Evolutionary conservation across 2,888 invertebrate genomes (phyloP), one percentile per base, ranked within the genome.

Genomic region (Lochmaea capreae): DNA sequence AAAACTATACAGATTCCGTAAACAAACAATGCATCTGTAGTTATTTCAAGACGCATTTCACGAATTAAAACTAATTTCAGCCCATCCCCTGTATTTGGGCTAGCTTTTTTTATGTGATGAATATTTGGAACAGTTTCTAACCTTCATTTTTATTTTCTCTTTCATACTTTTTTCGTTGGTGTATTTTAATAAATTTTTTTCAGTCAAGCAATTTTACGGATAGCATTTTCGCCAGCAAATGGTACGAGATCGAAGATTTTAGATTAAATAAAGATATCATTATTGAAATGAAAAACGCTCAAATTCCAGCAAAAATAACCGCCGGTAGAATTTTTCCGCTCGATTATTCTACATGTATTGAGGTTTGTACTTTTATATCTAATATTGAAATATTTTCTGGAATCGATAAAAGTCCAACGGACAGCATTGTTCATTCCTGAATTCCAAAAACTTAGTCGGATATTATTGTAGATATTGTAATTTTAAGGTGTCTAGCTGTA

Each of bases 251-350:
- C 26, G 52, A 67, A 16, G 43, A 26, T 54, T 18, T 67, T 9
- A 39, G 54, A 26, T 39, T 72, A 10, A 61, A 63, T 22, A 72
- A 63, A 54, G 63, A 72, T 49, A 43, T 72, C 26, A 33, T 67
- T 12, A 62, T 72, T 46, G 63, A 67, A 12, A 52, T 72, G 26
- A 67, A 63, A 57, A 52, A 67, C 39, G 72, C 72, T 14, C 67
- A 62, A 46, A 16, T 46, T 59, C 61, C 72, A 14, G 72, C 61
- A 14, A 72, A 67, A 63, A 46, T 72, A 12, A 67, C 72, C 5
- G 72, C 72, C 12, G 59, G 67, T 33, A 72, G 67, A 67, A 39
- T 72, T 11, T 72, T 72, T 43, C 16, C 65, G 4, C 49, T 72
- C 54, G 52, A 72, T 63, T 67, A 66, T 67, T 58, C 67, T 1